Percentiles rank a stretch among this genome's conserved stretches.
Conservation (phyloP, 2,797 vertebrate genomes). For the Acanthiza pusilla region DNA sequence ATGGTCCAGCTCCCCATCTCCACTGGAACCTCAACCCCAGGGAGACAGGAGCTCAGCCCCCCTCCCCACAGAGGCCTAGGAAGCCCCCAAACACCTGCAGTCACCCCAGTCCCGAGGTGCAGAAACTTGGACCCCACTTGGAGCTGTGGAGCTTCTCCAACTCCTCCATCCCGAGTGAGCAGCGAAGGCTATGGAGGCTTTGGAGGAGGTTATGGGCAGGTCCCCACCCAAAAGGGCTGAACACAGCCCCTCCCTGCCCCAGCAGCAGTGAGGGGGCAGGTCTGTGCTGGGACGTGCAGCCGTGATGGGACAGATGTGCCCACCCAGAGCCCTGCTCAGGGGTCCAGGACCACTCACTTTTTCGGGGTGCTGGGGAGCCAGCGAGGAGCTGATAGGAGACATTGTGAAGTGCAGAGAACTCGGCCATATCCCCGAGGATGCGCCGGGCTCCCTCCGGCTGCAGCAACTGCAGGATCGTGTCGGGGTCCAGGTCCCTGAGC, state of each 20-base stretch:
- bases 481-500: background rate
- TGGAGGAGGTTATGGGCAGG: background rate
- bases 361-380: conserved; percentile 25
- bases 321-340: background rate
- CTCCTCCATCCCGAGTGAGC: background rate
- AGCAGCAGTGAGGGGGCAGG: background rate
- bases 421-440: background rate
- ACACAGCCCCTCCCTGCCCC: background rate
- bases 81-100: background rate
- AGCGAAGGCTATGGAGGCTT: background rate
- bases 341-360: conserved; percentile 57
- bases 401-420: background rate
- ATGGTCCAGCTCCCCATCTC: background rate
- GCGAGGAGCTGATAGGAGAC: conserved; percentile 50
- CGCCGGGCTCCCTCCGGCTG: background rate
- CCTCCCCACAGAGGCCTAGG: background rate
- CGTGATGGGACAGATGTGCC: background rate
- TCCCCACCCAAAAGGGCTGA: background rate
- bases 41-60: background rate
- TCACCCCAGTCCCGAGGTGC: background rate
- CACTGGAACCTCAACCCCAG: background rate
- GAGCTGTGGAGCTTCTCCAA: fast-evolving
- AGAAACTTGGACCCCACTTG: background rate
- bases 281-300: background rate
- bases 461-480: background rate